Evolutionary conservation across 2,113 vertebrate species (phyloP).

Genomic region (Circaetus gallicus): DNA sequence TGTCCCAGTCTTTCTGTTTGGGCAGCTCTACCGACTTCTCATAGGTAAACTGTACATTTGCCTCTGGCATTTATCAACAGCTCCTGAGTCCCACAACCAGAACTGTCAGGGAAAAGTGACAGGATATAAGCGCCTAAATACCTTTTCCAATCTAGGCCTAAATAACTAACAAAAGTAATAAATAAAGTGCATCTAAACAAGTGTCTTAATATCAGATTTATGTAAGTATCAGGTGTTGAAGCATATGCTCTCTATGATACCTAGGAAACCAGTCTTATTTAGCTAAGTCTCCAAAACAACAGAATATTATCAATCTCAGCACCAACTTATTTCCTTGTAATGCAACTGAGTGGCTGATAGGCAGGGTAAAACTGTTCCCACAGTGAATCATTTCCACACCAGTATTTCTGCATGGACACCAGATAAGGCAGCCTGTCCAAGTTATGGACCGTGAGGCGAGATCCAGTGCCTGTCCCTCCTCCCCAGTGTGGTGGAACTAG

Average conservation of each 20-base stretch:
- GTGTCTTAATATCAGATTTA: not conserved
- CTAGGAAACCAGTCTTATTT: not conserved
- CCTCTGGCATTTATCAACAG: not conserved
- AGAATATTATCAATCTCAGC: not conserved
- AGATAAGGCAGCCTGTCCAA: not conserved
- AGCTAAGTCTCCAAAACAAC: not conserved
- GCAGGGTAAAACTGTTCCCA: not conserved
- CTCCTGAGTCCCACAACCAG: not conserved
- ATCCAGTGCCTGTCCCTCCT: not conserved
- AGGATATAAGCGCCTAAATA: not conserved
- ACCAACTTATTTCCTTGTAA: not conserved
- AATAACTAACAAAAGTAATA: not conserved
- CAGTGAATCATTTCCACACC: not conserved
- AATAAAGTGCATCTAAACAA: not conserved
- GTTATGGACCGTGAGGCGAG: not conserved
- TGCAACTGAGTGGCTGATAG: not conserved
- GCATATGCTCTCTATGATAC: not conserved
- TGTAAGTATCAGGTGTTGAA: not conserved
- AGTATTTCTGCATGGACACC: not conserved
- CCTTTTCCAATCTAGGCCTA: not conserved
- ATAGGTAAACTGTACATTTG: not conserved
- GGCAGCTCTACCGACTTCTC: not conserved
- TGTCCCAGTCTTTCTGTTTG: not conserved
- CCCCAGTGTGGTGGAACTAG: not conserved
- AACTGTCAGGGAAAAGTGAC: not conserved